Evolutionary conservation across 2,888 invertebrate genomes (phyloP).

Genomic region (Yponomeuta evonymella): DNA sequence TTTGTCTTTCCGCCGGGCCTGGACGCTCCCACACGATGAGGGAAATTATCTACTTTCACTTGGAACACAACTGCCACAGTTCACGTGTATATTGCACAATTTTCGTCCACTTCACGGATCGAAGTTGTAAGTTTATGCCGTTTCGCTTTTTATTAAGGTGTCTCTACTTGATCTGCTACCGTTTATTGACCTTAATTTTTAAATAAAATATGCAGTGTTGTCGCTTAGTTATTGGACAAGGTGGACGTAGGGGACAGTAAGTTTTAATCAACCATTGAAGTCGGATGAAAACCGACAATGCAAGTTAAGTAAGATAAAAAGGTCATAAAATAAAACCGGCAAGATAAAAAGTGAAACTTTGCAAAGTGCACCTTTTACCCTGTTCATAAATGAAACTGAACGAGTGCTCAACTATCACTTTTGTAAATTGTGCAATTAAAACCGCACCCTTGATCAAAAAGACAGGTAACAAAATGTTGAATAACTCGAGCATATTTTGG

Average conservation of each 20-base stretch:
- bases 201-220: neutral
- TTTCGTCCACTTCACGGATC: neutral
- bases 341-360: conserved; percentile 1
- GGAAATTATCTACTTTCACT: conserved; percentile 65
- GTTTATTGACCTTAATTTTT: conserved; percentile 5
- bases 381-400: neutral
- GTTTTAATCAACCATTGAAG: neutral
- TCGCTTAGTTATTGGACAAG: conserved; percentile 9
- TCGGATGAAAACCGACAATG: neutral
- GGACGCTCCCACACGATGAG: conserved; percentile 54
- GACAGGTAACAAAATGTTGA: neutral
- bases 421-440: conserved; percentile 3
- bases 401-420: conserved; percentile 1
- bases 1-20: conserved; percentile 35
- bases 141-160: neutral
- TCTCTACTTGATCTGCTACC: neutral
- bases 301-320: neutral
- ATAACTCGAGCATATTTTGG: conserved; percentile 3
- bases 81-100: conserved; percentile 15
- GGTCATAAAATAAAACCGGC: neutral
- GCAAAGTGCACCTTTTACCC: neutral
- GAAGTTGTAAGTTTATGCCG: neutral
- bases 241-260: neutral
- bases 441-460: neutral
- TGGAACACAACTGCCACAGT: conserved; percentile 23